Evolutionary conservation across 2,113 vertebrate genomes (phyloP), one percentile per base, ranked within the genome.

Genomic region (Atlantisia rogersi): DNA sequence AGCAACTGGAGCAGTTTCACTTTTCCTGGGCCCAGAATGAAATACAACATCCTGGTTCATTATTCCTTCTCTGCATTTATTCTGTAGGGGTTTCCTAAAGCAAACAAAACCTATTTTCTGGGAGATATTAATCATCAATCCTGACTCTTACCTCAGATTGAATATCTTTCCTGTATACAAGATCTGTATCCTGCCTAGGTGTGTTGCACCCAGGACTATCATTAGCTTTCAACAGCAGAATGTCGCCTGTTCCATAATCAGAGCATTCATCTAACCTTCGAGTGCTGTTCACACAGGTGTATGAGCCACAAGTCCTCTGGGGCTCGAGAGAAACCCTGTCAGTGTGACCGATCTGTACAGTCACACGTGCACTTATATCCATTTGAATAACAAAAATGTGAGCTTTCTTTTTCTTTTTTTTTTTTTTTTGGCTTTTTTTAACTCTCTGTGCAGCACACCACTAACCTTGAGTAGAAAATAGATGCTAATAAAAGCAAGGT

Each of bases 401-500:
- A 91, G 70, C 32, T 52, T 71, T 78, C 68, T 78, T 68, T 52
- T 50, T 50, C 22, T 52, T 90, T 70, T 39, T 35, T 78, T 71
- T 78, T 52, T 50, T 50, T 50, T 52, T 90, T 70, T 39, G 73
- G 28, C 56, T 68, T 92, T 86, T 91, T 95, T 82, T 53, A 86
- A 90, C 88, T 94, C 55, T 91, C 83, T 73, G 70, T 71, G 77
- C 22, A 62, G 82, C 93, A 83, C 69, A 60, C 55, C 5, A 3
- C 82, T 98, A 96, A 97, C 97, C 97, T 97, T 95, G 92, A 97
- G 86, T 71, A 85, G 86, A 91, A 97, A 97, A 96, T 91, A 90
- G 94, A 97, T 97, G 97, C 93, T 97, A 98, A 98, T 97, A 97
- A 97, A 97, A 97, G 96, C 63, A 1, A 86, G 92, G 94, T 96